Evolutionary conservation across 2,113 vertebrate species (phyloP).

Genomic region (Forbesichthys agassizii): DNA sequence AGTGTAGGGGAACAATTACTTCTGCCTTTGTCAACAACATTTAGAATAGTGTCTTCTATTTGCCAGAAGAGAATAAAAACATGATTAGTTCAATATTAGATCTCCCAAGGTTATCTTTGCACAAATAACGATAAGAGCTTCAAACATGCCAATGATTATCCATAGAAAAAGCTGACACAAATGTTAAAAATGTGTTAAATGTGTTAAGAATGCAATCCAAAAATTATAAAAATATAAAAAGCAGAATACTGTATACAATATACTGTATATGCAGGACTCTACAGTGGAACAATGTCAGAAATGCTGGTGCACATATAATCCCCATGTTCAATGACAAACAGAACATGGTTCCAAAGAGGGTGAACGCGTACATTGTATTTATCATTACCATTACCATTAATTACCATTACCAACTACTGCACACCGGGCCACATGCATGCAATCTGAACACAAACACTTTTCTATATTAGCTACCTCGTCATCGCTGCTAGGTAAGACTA

Average conservation of each 20-base stretch:
- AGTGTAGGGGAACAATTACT: conserved; percentile 36
- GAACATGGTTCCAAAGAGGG: no score
- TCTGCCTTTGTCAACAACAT: conserved; percentile 20
- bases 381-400: no score
- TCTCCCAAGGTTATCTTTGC: neutral
- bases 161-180: neutral
- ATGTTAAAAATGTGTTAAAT: neutral
- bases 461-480: no score
- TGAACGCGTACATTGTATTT: no score
- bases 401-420: no score
- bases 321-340: no score
- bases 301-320: no score
- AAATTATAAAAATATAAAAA: conserved; percentile 4
- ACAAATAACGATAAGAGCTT: neutral
- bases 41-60: conserved; percentile 10
- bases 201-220: neutral
- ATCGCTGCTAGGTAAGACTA: no score
- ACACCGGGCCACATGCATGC: no score
- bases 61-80: conserved; percentile 24
- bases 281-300: no score
- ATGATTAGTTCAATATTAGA: conserved; percentile 10
- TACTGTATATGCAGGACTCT: no score
- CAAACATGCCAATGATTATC: neutral
- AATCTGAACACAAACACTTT: no score
- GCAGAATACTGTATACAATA: neutral